phyloP scores from a whole-genome alignment of 2,113 vertebrate genomes.

The Laticauda colubrina region DNA sequence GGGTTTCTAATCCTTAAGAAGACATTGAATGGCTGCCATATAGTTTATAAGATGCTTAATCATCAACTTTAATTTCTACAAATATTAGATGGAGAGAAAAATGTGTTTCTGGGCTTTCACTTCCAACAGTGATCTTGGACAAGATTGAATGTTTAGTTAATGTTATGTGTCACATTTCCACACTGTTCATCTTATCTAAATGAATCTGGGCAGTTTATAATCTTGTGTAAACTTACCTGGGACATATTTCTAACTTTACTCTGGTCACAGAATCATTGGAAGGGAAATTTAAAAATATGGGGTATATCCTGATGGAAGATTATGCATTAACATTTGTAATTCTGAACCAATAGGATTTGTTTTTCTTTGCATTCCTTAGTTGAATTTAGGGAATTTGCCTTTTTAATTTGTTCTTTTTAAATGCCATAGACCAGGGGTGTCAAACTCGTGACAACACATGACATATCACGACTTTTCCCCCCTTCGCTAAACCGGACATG shows the following conservation, averaged over 20 bases:
- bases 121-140: not conserved
- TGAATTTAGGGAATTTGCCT: not conserved
- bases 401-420: not conserved
- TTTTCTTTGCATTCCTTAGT: not conserved
- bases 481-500: too few species aligned
- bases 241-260: not conserved
- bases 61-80: not conserved
- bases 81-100: not conserved
- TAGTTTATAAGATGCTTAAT: not conserved
- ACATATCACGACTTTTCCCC: too few species aligned
- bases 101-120: not conserved
- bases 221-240: not conserved
- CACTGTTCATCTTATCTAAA: not conserved
- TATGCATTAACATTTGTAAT: not conserved
- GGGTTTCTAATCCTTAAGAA: not conserved
- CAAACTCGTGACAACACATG: too few species aligned
- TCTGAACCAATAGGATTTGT: not conserved
- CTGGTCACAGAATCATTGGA: not conserved
- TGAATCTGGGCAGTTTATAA: not conserved
- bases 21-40: not conserved
- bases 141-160: not conserved
- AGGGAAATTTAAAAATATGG: not conserved
- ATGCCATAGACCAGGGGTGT: not conserved
- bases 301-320: not conserved
- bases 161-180: not conserved